These are phyloP conservation scores for Micropoecilia bifurca DNA, from an alignment of 2,797 vertebrate genomes.

Conservation along the genomic window DNA sequence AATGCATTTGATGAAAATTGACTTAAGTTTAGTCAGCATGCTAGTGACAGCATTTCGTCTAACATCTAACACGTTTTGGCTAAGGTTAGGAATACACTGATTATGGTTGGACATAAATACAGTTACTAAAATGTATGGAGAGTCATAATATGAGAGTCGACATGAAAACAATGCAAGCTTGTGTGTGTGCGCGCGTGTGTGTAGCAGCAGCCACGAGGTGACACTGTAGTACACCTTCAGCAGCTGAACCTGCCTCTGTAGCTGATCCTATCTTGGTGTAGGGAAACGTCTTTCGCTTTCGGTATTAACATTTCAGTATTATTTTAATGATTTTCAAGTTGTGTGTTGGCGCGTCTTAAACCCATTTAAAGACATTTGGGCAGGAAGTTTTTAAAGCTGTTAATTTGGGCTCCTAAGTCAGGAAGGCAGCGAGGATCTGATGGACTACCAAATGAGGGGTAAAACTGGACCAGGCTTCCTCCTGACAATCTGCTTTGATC, in stretches of 20 bases:
- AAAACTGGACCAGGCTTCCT: constrained; percentile 67
- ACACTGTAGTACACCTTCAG: constrained; percentile 43
- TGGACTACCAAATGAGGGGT: constrained; percentile 76
- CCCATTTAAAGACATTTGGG: constrained; percentile 42
- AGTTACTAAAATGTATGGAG: neutral
- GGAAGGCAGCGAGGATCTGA: constrained; percentile 64
- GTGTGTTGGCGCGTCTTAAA: neutral
- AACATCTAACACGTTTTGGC: neutral
- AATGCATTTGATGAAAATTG: no score
- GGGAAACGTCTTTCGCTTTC: constrained; percentile 35
- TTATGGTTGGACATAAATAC: neutral
- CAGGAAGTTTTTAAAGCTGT: constrained; percentile 59
- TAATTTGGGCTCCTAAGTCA: constrained; percentile 47
- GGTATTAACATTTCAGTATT: constrained; percentile 51
- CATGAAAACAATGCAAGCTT: neutral
- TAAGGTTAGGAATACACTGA: neutral
- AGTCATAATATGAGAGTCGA: neutral
- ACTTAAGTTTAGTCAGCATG: no score
- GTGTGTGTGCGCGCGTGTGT: neutral
- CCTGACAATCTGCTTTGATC: constrained; percentile 80
- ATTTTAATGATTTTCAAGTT: constrained; percentile 32
- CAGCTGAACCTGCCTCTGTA: neutral
- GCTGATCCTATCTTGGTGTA: constrained; percentile 25
- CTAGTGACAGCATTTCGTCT: no score
- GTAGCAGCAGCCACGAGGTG: constrained; percentile 64